Evolutionary conservation across 2,113 vertebrate species (phyloP).

Genomic region (Corydoras sp.): DNA sequence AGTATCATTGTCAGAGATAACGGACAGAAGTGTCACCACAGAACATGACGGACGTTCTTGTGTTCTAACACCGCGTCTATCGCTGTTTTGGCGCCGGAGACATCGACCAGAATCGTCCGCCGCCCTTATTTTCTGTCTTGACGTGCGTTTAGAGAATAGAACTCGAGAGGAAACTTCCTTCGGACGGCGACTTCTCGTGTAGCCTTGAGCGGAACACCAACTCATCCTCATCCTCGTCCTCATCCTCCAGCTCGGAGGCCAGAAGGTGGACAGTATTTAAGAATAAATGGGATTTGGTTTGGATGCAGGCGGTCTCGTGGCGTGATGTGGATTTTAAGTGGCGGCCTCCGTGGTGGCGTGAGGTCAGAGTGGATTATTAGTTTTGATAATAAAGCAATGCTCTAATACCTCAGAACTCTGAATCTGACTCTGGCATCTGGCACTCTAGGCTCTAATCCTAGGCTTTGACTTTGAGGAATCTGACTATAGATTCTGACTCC

Average conservation of each 20-base stretch:
- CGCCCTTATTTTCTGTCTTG: background rate
- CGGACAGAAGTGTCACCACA: slow-evolving; percentile 1
- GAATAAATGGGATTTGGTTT: slow-evolving; percentile 26
- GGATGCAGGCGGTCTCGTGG: slow-evolving; percentile 27
- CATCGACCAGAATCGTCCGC: background rate
- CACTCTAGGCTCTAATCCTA: too few relatives aligned
- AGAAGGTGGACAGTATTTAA: slow-evolving; percentile 23
- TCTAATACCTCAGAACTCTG: too few relatives aligned
- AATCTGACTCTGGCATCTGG: too few relatives aligned
- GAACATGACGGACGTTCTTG: background rate
- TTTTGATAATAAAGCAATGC: too few relatives aligned
- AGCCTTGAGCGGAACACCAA: background rate
- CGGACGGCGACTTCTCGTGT: background rate
- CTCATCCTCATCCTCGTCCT: background rate
- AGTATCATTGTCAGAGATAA: slow-evolving; percentile 28
- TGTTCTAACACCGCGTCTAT: background rate
- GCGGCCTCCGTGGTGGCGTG: background rate
- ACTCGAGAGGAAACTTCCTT: background rate
- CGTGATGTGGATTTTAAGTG: slow-evolving; percentile 25
- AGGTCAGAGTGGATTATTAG: background rate
- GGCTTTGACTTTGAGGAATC: too few relatives aligned
- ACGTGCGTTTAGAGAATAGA: background rate
- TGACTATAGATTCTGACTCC: too few relatives aligned
- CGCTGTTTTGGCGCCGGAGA: background rate
- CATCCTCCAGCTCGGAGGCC: background rate